phyloP scores from a whole-genome alignment of 2,888 invertebrate species.

The Caenorhabditis wallacei region DNA sequence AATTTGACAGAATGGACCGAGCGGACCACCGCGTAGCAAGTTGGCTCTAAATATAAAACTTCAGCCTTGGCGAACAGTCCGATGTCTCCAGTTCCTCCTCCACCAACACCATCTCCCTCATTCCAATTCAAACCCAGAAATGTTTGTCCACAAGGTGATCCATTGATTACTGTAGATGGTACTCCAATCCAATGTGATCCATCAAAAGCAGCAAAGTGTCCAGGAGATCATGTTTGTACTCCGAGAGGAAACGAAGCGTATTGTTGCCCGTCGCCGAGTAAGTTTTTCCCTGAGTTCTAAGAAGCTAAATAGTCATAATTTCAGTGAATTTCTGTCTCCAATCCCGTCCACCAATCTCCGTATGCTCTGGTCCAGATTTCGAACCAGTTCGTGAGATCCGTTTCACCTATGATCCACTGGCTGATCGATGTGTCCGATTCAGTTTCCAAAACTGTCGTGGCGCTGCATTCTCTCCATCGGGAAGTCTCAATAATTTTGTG shows the following conservation, averaged over 20 bases:
- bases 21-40: too few relatives aligned
- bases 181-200: slow-evolving; percentile 62
- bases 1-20: too few relatives aligned
- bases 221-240: slow-evolving; percentile 68
- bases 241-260: slow-evolving; percentile 60
- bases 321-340: slow-evolving; percentile 71
- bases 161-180: slow-evolving; percentile 59
- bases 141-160: slow-evolving; percentile 70
- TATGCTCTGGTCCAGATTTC: slow-evolving; percentile 63
- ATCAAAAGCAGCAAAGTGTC: slow-evolving; percentile 66
- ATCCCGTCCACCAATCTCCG: slow-evolving; percentile 67
- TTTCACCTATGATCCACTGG: slow-evolving; percentile 72
- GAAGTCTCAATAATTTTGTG: slow-evolving; percentile 66
- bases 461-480: slow-evolving; percentile 30
- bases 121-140: slow-evolving; percentile 52
- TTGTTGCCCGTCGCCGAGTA: slow-evolving; percentile 74
- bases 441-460: slow-evolving; percentile 65
- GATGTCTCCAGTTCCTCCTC: slow-evolving; percentile 37
- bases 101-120: slow-evolving; percentile 23
- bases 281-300: neutral
- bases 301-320: slow-evolving; percentile 1
- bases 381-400: slow-evolving; percentile 67
- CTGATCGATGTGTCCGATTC: slow-evolving; percentile 70
- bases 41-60: too few relatives aligned
- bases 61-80: slow-evolving; percentile 52